Evolutionary conservation across 2,113 vertebrate genomes (phyloP).

Genomic region (Anser cygnoides): DNA sequence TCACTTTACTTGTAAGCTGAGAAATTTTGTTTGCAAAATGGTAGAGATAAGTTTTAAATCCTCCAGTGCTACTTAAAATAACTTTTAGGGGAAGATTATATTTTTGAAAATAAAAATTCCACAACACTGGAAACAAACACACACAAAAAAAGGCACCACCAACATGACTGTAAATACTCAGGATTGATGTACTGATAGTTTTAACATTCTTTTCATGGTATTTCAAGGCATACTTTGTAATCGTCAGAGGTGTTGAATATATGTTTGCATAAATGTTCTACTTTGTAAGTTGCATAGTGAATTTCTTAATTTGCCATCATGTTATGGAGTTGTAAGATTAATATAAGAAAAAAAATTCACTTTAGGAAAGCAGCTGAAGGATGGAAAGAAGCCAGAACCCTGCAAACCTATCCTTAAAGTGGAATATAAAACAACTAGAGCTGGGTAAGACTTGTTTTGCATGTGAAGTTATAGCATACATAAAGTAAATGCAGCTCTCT

Average conservation of each 20-base stretch:
- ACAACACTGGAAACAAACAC: background rate
- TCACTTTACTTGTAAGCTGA: background rate
- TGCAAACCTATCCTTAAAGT: conserved; percentile 99
- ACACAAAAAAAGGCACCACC: too few species aligned
- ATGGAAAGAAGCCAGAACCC: conserved; percentile 98
- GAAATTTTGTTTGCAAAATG: background rate
- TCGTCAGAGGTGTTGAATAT: background rate
- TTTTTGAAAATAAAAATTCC: background rate
- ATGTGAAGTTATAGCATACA: background rate
- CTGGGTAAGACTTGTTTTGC: conserved; percentile 82
- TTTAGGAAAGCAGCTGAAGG: conserved; percentile 98
- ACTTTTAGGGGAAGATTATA: background rate
- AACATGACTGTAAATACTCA: background rate
- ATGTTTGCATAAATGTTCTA: background rate
- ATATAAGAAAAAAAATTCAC: conserved; percentile 76
- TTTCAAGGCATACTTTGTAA: background rate
- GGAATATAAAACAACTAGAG: conserved; percentile 97
- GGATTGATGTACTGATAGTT: background rate
- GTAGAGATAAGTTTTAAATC: background rate
- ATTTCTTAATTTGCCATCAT: background rate
- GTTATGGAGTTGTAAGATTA: conserved; percentile 43
- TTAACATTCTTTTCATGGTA: background rate
- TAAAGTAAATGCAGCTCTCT: background rate
- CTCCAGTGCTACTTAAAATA: background rate
- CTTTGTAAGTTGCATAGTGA: background rate